These are phyloP conservation scores for Callochromis pleurospilus DNA, from an alignment of 2,113 vertebrate genomes.

Conservation along the genomic window DNA sequence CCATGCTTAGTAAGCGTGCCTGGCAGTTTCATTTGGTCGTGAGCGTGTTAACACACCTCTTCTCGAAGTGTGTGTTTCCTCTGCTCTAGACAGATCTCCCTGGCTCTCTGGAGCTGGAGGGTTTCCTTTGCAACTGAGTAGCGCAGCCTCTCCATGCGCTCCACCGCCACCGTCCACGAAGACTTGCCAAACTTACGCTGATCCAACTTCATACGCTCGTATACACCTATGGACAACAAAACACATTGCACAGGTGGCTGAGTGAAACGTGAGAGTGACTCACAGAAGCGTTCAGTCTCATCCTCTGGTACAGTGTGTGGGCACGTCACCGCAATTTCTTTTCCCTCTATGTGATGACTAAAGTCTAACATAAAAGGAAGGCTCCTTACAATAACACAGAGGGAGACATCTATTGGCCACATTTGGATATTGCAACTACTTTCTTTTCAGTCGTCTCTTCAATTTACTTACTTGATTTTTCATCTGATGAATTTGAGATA, in stretches of 20 bases:
- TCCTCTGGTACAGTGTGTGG: neutral
- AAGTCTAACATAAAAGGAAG: neutral
- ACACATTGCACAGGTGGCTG: neutral
- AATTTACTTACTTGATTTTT: neutral
- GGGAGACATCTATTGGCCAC: constrained; percentile 43
- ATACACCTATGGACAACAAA: constrained; percentile 75
- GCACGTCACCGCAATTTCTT: neutral
- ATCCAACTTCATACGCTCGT: constrained; percentile 90
- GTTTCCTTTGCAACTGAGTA: constrained; percentile 95
- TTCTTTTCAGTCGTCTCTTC: neutral
- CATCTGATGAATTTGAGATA: neutral
- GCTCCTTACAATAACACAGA: neutral
- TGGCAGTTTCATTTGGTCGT: neutral
- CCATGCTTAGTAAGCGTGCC: neutral
- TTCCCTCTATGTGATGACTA: neutral
- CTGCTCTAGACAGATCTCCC: constrained; percentile 96
- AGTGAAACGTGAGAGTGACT: neutral
- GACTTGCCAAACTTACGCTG: constrained; percentile 96
- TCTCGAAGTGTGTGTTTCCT: constrained; percentile 88
- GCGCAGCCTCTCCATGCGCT: constrained; percentile 93
- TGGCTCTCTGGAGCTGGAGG: constrained; percentile 92
- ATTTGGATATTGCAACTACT: constrained; percentile 16
- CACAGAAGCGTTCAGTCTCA: neutral
- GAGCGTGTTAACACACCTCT: constrained; percentile 71
- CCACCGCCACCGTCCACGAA: constrained; percentile 88